These are phyloP conservation scores for Okapia johnstoni DNA, from an alignment of 2,113 vertebrate species.

Conservation along the genomic window DNA sequence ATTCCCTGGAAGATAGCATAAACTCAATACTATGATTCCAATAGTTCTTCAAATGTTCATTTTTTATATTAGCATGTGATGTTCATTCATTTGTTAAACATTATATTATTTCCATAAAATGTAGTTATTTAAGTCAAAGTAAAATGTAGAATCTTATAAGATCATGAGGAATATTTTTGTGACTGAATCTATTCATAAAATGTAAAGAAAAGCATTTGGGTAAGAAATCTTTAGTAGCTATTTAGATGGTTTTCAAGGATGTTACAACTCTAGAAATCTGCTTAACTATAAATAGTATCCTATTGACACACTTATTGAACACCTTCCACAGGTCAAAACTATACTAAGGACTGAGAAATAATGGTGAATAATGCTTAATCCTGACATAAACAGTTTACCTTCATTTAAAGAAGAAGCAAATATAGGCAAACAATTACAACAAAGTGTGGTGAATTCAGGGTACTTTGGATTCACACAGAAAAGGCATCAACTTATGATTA, in stretches of 20 bases:
- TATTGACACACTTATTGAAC: not conserved
- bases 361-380: not conserved
- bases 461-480: not conserved
- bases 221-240: not conserved
- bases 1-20: not conserved
- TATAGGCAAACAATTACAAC: not conserved
- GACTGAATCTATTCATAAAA: not conserved
- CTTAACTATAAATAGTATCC: not conserved
- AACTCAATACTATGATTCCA: not conserved
- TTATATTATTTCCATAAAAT: not conserved
- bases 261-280: not conserved
- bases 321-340: not conserved
- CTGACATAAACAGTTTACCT: not conserved
- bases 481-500: not conserved
- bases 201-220: not conserved
- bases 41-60: not conserved
- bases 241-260: not conserved
- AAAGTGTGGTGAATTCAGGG: not conserved
- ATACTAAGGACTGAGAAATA: not conserved
- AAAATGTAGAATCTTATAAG: not conserved
- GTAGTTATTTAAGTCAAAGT: not conserved
- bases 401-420: not conserved
- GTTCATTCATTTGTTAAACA: not conserved
- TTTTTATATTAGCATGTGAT: not conserved
- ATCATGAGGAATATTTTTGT: not conserved